Conservation (phyloP, 2,888 invertebrate species). For the Ophion ventricosus region DNA sequence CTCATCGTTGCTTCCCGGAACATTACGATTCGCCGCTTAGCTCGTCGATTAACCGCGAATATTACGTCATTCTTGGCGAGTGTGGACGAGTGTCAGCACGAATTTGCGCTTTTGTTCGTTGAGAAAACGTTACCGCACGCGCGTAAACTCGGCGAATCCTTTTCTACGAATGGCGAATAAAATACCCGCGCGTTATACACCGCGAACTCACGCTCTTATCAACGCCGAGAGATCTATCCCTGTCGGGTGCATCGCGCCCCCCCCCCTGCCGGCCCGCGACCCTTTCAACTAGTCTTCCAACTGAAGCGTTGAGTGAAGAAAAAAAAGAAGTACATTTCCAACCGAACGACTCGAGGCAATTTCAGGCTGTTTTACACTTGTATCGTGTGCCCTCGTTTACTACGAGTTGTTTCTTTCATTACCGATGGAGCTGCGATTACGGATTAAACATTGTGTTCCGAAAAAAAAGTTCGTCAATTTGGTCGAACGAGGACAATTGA, state of each 20-base stretch:
- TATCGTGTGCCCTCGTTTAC: conserved; percentile 12
- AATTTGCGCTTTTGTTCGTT: conserved; percentile 34
- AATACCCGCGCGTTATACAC: not conserved
- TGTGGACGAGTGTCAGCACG: not conserved
- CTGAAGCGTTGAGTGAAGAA: conserved; percentile 25
- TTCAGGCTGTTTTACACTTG: conserved; percentile 39
- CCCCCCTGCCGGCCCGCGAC: conserved; percentile 43
- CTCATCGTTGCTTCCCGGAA: not conserved
- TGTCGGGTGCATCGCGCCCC: conserved; percentile 59
- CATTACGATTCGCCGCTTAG: not conserved
- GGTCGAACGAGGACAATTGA: conserved; percentile 38
- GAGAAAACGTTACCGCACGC: not conserved
- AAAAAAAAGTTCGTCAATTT: conserved; percentile 47
- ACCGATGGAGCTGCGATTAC: not conserved
- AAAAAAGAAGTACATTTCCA: conserved; percentile 21
- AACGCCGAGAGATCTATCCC: conserved; percentile 41
- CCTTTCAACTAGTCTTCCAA: not conserved
- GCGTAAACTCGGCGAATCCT: not conserved
- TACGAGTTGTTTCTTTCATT: not conserved
- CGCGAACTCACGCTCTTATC: conserved; percentile 22
- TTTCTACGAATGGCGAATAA: not conserved
- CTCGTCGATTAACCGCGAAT: conserved; percentile 26
- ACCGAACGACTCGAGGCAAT: conserved; percentile 50
- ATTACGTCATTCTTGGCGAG: conserved; percentile 32
- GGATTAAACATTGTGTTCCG: conserved; percentile 38